Evolutionary conservation across 2,797 vertebrate genomes (phyloP).

Genomic region (Poecilia picta): DNA sequence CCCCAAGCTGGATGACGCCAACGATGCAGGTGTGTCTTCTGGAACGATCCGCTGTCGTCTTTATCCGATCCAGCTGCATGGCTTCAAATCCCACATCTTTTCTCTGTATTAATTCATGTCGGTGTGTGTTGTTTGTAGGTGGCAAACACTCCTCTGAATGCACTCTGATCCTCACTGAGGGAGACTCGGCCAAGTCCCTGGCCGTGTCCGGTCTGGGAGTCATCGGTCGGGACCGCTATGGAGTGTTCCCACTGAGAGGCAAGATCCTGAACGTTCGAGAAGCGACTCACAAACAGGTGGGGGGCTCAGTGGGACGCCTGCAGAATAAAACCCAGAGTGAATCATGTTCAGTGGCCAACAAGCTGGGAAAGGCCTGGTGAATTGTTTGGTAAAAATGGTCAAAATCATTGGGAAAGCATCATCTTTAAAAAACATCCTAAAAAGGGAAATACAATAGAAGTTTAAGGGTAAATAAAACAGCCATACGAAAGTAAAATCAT

Average conservation of each 20-base stretch:
- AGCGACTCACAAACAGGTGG: constrained; percentile 96
- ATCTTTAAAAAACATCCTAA: neutral
- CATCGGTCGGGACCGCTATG: constrained; percentile 94
- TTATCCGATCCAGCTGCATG: neutral
- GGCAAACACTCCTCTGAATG: constrained; percentile 97
- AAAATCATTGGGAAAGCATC: neutral
- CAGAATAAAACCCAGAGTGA: neutral
- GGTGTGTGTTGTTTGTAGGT: constrained; percentile 73
- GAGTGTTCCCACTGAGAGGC: constrained; percentile 94
- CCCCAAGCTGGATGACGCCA: constrained; percentile 97
- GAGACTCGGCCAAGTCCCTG: constrained; percentile 97
- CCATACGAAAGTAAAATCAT: neutral
- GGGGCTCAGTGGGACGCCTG: rapidly evolving
- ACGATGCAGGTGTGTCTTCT: constrained; percentile 90
- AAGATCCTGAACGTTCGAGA: constrained; percentile 98
- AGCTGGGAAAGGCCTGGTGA: neutral
- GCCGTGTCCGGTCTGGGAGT: constrained; percentile 96
- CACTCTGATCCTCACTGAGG: constrained; percentile 97
- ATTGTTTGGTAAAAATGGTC: neutral
- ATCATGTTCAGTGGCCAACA: neutral
- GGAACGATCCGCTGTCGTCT: neutral
- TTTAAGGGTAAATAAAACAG: neutral
- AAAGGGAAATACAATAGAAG: neutral
- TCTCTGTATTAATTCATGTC: neutral
- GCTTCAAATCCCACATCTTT: neutral